These are phyloP conservation scores for Heloderma charlesbogerti DNA, from an alignment of 2,113 vertebrate genomes.

Conservation along the genomic window DNA sequence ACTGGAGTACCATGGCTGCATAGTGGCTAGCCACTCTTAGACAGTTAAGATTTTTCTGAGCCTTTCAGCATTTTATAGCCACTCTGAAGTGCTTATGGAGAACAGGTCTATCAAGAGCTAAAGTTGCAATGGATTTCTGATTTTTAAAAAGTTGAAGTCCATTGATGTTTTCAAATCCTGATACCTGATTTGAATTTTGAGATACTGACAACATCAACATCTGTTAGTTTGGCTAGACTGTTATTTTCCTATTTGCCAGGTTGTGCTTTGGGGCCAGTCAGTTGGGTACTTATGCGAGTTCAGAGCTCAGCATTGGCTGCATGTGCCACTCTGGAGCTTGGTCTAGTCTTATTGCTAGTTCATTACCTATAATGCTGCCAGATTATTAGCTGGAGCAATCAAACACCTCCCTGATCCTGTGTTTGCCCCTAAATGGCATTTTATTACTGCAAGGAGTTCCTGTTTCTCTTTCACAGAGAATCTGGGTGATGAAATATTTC, in stretches of 20 bases:
- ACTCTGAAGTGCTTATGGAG: background rate
- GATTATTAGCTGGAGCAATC: background rate
- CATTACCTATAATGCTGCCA: background rate
- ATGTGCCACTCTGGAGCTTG: background rate
- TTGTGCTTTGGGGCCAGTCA: background rate
- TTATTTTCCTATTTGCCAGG: background rate
- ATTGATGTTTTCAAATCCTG: background rate
- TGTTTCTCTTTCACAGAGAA: background rate
- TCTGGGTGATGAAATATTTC: slow-evolving; percentile 3
- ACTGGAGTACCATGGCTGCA: background rate
- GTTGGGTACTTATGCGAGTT: background rate
- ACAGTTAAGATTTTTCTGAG: background rate
- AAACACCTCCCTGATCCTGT: background rate
- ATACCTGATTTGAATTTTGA: background rate
- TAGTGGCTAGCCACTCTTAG: background rate
- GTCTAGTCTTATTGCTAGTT: background rate
- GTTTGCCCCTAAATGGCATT: background rate
- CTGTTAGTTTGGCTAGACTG: no score
- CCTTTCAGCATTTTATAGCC: background rate
- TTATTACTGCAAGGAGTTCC: background rate
- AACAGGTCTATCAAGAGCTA: background rate
- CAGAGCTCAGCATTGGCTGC: background rate
- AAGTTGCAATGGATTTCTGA: background rate
- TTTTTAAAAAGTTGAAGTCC: background rate
- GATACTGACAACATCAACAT: background rate